These are phyloP conservation scores for Rhopalosiphum maidis DNA, from an alignment of 1,140 invertebrate species.

Conservation along the genomic window DNA sequence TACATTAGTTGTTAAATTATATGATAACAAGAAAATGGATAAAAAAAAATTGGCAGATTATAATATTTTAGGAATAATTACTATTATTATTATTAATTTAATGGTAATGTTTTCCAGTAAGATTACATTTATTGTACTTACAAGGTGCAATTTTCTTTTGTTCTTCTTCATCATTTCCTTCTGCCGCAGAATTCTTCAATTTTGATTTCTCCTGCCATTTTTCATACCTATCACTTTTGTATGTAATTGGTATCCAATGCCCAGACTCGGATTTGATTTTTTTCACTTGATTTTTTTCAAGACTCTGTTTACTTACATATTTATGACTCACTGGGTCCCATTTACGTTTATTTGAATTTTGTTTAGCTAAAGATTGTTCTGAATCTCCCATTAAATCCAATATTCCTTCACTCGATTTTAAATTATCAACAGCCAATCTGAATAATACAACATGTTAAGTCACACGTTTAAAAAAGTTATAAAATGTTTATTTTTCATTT, in stretches of 20 bases:
- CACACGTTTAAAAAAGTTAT: background rate
- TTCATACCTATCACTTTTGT: slow-evolving; percentile 88
- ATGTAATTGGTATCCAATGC: slow-evolving; percentile 90
- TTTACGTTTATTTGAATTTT: slow-evolving; percentile 58
- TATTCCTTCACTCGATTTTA: slow-evolving; percentile 77
- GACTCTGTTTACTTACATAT: slow-evolving; percentile 50
- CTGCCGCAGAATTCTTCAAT: slow-evolving; percentile 65
- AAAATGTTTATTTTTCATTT: background rate
- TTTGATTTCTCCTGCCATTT: slow-evolving; percentile 88
- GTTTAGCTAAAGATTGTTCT: slow-evolving; percentile 68
- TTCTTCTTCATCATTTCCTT: slow-evolving; percentile 68
- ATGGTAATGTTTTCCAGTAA: background rate
- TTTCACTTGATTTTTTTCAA: slow-evolving; percentile 69
- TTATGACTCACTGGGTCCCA: slow-evolving; percentile 59
- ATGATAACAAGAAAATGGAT: background rate
- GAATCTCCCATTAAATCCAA: slow-evolving; percentile 85
- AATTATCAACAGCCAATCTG: slow-evolving; percentile 77
- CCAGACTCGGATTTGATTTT: slow-evolving; percentile 96
- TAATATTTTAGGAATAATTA: background rate
- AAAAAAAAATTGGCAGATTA: too few species aligned
- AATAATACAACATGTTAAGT: slow-evolving; percentile 58
- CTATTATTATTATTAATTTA: background rate
- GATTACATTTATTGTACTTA: slow-evolving; percentile 29
- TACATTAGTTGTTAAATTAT: background rate
- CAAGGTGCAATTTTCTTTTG: slow-evolving; percentile 53